Conservation (phyloP, 2,888 invertebrate genomes). For the Pedicia rivosa region DNA sequence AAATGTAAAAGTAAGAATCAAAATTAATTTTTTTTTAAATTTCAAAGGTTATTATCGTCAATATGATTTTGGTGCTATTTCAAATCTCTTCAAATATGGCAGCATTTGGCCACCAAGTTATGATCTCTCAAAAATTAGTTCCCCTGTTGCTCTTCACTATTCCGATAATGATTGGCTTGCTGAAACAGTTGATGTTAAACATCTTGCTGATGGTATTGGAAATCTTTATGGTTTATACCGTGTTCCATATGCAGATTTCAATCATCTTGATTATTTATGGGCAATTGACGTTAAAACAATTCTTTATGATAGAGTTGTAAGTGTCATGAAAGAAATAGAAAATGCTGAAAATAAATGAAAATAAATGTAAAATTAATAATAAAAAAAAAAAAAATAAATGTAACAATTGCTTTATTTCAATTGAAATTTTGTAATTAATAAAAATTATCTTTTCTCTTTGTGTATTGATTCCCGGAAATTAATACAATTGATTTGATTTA, state of each 20-base stretch:
- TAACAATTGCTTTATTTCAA: too few relatives aligned
- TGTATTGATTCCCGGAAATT: too few relatives aligned
- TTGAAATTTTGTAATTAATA: too few relatives aligned
- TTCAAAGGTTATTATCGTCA: conserved; percentile 35
- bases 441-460: too few relatives aligned
- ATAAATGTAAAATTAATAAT: too few relatives aligned
- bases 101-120: conserved; percentile 36
- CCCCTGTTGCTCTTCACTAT: conserved; percentile 42
- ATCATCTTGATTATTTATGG: conserved; percentile 30
- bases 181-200: conserved; percentile 33
- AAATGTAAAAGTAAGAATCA: too few relatives aligned
- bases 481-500: too few relatives aligned
- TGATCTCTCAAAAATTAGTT: conserved; percentile 33
- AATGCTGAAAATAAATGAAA: too few relatives aligned
- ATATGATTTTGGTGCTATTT: conserved; percentile 32
- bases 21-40: too few relatives aligned
- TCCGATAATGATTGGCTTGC: conserved; percentile 44
- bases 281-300: conserved; percentile 27
- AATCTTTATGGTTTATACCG: conserved; percentile 33
- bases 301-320: conserved; percentile 28
- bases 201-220: conserved; percentile 30
- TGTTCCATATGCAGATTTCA: conserved; percentile 31
- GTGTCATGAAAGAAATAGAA: conserved; percentile 10
- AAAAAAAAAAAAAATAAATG: too few relatives aligned
- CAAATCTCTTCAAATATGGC: conserved; percentile 35